Percentiles rank a stretch among this genome's conserved stretches.
These are phyloP conservation scores for Tragulus kanchil DNA, from an alignment of 2,113 vertebrate genomes.

Conservation along the genomic window DNA sequence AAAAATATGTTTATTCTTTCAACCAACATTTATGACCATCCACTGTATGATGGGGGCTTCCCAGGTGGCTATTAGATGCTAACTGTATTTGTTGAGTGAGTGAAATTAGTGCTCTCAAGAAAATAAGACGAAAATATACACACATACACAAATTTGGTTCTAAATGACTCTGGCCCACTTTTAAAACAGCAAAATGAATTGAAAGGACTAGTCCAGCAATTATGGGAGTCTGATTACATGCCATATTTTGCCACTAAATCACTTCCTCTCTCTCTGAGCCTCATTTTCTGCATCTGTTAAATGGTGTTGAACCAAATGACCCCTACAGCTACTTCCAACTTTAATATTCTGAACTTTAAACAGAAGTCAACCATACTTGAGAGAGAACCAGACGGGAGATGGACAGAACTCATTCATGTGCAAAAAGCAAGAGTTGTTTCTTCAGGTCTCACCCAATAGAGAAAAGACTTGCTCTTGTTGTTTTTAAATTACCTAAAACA, in stretches of 20 bases:
- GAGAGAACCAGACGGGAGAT: conserved; percentile 14
- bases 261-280: conserved; percentile 28
- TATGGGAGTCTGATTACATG: not conserved
- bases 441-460: not conserved
- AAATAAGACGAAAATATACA: conserved; percentile 29
- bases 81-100: conserved; percentile 21
- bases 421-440: conserved; percentile 61
- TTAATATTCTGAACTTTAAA: conserved; percentile 39
- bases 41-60: not conserved
- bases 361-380: conserved; percentile 8
- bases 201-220: conserved; percentile 24
- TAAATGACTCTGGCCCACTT: not conserved
- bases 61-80: not conserved
- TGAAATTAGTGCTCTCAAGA: conserved; percentile 43
- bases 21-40: conserved; percentile 32
- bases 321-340: not conserved
- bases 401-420: conserved; percentile 20
- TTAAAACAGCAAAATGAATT: conserved; percentile 10
- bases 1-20: conserved; percentile 48
- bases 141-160: not conserved
- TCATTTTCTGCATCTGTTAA: conserved; percentile 63
- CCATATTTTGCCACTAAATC: conserved; percentile 35
- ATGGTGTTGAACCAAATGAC: conserved; percentile 51
- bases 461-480: conserved; percentile 52
- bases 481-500: conserved; percentile 65